Base-by-base conservation (phyloP, 23 tunicate genomes). In the Ciona savignyi region DNA sequence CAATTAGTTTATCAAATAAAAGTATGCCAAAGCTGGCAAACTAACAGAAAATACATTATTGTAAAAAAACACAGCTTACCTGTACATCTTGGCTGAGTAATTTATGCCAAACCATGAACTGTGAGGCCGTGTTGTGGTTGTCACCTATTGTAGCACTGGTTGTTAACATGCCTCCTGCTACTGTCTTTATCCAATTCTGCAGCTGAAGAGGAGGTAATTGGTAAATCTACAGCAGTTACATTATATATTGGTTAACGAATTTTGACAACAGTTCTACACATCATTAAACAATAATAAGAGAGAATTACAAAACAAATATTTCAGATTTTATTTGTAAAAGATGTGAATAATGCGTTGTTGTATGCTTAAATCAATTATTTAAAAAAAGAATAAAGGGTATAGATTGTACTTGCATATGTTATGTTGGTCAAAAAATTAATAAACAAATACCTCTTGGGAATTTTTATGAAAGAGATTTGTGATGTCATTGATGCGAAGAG, bases 71-170 rank as follows among this genome's bases (percentile, higher is more conserved):
- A 65, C 20, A 65, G 3, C 3, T 2, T 68, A 87, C 95, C 83
- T 80, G 70, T 29, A 87, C 66, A 23, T 87, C 95, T 30, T 76
- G 66, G 1, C 35, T 27, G 62, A 87, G 81, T 23, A 42, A 33
- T 66, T 76, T 48, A 64, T 87, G 95, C 86, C 86, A 81, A 1
- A 66, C 68, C 27, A 81, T 25, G 70, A 87, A 87, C 63, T 81
- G 73, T 0, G 95, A 67, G 1, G 78, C 86, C 1, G 71, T 29
- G 24, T 81, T 67, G 51, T 6, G 25, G 35, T 31, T 76, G 4
- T 64, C 73, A 4, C 81, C 78, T 60, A 87, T 35, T 2, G 30
- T 30, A 32, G 67, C 49, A 62, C 71, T 70, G 49, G 85, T 74
- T 1, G 78, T 32, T 23, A 87, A 72, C 77, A 76, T 76, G 2